Evolutionary conservation across 2,888 invertebrate genomes (phyloP).

Genomic region (Drosophila formosana): DNA sequence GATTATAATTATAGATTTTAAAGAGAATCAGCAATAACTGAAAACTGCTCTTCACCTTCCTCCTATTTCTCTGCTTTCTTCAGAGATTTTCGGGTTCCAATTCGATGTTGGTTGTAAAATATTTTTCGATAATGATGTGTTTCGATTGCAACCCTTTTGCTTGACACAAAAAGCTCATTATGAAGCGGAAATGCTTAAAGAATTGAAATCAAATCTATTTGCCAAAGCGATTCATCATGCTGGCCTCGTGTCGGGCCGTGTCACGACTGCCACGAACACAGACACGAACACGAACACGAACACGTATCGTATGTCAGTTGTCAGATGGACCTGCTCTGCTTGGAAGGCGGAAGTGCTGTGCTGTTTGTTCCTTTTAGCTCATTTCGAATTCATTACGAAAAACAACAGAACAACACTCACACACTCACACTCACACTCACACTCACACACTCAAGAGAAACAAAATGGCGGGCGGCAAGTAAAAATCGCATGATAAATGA

Average conservation of each 20-base stretch:
- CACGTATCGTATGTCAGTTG: conserved; percentile 38
- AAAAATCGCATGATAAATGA: conserved; percentile 83
- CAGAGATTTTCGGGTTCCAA: no score
- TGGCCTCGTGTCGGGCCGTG: neutral
- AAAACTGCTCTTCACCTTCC: neutral
- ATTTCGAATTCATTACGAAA: conserved; percentile 57
- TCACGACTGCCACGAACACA: neutral
- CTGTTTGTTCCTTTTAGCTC: conserved; percentile 31
- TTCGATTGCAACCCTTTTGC: conserved; percentile 16
- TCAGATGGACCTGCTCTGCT: conserved; percentile 21
- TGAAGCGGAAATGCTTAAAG: conserved; percentile 63
- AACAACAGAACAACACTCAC: conserved; percentile 16
- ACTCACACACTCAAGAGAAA: conserved; percentile 15
- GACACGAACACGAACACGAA: neutral
- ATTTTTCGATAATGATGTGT: neutral
- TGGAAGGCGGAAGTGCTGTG: conserved; percentile 41
- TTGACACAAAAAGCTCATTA: conserved; percentile 58
- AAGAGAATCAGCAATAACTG: neutral
- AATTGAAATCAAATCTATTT: conserved; percentile 63
- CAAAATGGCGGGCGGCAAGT: conserved; percentile 62
- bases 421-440: conserved; percentile 1
- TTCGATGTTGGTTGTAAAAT: no score
- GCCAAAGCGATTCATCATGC: conserved; percentile 24
- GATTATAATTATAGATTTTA: neutral
- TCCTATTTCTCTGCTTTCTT: no score